Conservation (phyloP, 2,888 invertebrate species). For the Seira ritae region DNA sequence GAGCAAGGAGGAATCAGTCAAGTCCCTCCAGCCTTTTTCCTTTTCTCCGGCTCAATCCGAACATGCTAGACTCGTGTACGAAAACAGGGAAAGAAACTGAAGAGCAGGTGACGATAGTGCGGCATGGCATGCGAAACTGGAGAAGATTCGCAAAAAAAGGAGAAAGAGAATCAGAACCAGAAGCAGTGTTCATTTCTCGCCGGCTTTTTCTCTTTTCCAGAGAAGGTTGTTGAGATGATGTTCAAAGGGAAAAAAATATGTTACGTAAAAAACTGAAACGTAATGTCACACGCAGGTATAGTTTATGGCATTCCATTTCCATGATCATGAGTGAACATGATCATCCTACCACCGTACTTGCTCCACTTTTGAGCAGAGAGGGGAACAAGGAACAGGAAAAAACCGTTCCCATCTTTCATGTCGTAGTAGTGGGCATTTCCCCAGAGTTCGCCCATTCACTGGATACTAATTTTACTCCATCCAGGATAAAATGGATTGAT, state of each 20-base stretch:
- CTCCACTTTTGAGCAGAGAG: neutral
- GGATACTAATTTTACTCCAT: too few relatives aligned
- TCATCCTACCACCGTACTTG: neutral
- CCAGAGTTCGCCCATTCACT: too few relatives aligned
- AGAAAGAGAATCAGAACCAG: neutral
- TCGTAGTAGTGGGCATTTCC: too few relatives aligned
- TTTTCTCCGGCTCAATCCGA: slow-evolving; percentile 42
- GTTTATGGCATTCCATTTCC: neutral
- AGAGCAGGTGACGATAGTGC: slow-evolving; percentile 13
- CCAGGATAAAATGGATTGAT: too few relatives aligned
- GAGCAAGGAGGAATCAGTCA: neutral
- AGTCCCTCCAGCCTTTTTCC: neutral
- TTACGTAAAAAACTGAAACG: slow-evolving; percentile 11
- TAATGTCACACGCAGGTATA: slow-evolving; percentile 11
- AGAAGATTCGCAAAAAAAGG: neutral
- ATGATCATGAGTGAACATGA: neutral
- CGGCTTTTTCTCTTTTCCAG: neutral
- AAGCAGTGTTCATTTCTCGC: neutral
- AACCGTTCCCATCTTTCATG: too few relatives aligned
- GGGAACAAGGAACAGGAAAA: neutral
- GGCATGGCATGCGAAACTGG: neutral
- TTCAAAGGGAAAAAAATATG: neutral
- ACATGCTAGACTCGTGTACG: neutral
- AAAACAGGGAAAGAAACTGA: neutral
- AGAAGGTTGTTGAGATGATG: too few relatives aligned